Base-by-base conservation (phyloP, 2,113 vertebrate species). In the Microcebus ravelobensis region DNA sequence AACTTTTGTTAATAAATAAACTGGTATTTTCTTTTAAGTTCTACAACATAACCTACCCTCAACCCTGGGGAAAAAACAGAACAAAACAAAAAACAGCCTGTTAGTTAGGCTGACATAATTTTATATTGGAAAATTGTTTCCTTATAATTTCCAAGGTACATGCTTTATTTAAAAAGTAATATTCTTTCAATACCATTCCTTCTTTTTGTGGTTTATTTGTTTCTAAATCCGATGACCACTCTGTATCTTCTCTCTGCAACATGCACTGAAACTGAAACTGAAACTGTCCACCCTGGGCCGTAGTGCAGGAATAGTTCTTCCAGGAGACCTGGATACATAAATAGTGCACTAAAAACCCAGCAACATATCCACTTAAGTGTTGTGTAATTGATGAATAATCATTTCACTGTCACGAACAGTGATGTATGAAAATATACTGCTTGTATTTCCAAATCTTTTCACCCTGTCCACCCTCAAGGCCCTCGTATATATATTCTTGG, bases 381-480 rank as follows among this genome's bases (percentile, higher is more conserved):
- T 55, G 11, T 81, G 70, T 76, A 96, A 96, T 45, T 81, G 65
- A 94, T 71, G 57, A 39, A 74, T 90, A 94, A 95, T 89, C 82
- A 81, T 80, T 77, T 65, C 55, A 55, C 67, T 96, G 77, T 21
- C 67, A 85, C 7, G 77, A n/a, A 90, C 85, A 81, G 84, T 71
- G 76, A 85, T 52, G 70, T 36, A 42, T 92, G 91, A 96, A 96
- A 96, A 94, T 94, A 87, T 90, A 96, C 67, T 85, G 70, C 61
- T 95, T 83, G 11, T 87, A 71, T 84, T 93, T 92, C 96, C 52
- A 48, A 81, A 70, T 90, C 25, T n/a, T 23, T n/a, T 96, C 59
- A 71, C 36, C 27, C 70, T 81, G 13, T 31, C 68, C 36, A 68
- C 6, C 42, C 45, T 39, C 8, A 8, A 59, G 31, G 29, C 29